Base-by-base conservation (phyloP, 2,888 invertebrate species). In the Dynastes tityus region DNA sequence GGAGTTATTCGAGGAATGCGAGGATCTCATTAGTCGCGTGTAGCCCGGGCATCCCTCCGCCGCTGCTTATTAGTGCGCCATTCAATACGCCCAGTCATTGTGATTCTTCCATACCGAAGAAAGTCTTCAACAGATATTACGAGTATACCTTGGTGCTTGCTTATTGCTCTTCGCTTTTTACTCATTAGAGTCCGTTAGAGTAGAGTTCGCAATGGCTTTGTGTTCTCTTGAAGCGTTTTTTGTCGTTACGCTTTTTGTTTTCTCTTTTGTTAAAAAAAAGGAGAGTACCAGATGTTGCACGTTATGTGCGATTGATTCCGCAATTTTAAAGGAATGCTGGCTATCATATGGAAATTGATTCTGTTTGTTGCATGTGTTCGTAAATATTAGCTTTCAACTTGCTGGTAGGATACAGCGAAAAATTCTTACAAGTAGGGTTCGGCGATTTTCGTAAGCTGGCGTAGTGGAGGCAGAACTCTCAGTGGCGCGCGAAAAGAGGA, bases 1-100 rank as follows among this genome's bases (percentile, higher is more conserved):
- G 40, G 16, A 73, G 58, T 73, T 73, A 73, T 73, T 73, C 61
- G n/a, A 27, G 58, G 73, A 73, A 73, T 58, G 73, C 37, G 58
- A 40, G 58, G 58, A 61, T 58, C 73, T 73, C 58, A 73, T 73
- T 73, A 73, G 73, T 73, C 32, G 73, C 22, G 9, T 37, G 73
- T 58, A 9, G 73, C 40, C 40, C 5, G 58, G 40, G 45, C 3
- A 22, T 58, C 55, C 8, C 22, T 22, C 22, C n/a, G 16, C 55
- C 45, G 22, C 40, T 58, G 73, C 27, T 73, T 73, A 73, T 73
- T 73, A 73, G 58, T 58, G 58, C 73, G 55, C 73, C 73, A 73
- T 73, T 73, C 73, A 73, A 55, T 73, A 40, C 37, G 51, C 51
- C 51, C 22, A 68, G 5, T 51, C 68, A 68, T 68, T 68, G 68